Evolutionary conservation across 2,888 invertebrate species (phyloP), one percentile per base, ranked within the genome.

Genomic region (Plebejus anna): DNA sequence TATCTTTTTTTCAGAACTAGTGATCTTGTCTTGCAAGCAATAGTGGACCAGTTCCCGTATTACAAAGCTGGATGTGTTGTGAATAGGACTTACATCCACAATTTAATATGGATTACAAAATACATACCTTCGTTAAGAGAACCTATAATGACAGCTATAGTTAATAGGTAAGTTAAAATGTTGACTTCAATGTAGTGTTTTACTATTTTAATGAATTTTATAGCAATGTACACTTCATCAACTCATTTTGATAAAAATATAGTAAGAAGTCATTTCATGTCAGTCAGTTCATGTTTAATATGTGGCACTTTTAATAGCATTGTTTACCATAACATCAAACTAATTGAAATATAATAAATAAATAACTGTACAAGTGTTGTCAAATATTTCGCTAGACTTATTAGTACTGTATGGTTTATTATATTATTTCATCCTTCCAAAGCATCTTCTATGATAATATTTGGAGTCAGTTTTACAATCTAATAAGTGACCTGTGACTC

Each of bases 51-150:
- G 75, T 98, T 96, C 88, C 98, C 98, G 0, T 98, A 97, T 86
- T 95, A 96, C 85, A 96, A 96, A 83, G 95, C 95, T 77, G 94
- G 96, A 0, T 90, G 96, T 4, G 95, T 96, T 82, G 86, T 95
- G 0, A 96, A 97, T 80, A 96, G 96, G 83, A 95, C 96, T 13
- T 98, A 97, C 87, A 87, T 97, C 28, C 95, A 96, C 84, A 98
- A 98, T 88, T 87, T 98, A 70, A 94, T 98, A 76, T 95, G 96
- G 94, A 94, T 98, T 80, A 91, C 96, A 78, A 95, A 96, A 70
- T 97, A 97, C 86, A 95, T 97, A 81, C 97, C 97, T 0, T 93
- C 95, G 0, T 92, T 97, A 76, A 94, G 96, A 75, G 95, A 95
- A 81, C 95, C 96, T 80, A 94, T 98, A 51, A 90, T 98, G 81